phyloP scores from a whole-genome alignment of 2,113 vertebrate genomes.

The Microtus pennsylvanicus region DNA sequence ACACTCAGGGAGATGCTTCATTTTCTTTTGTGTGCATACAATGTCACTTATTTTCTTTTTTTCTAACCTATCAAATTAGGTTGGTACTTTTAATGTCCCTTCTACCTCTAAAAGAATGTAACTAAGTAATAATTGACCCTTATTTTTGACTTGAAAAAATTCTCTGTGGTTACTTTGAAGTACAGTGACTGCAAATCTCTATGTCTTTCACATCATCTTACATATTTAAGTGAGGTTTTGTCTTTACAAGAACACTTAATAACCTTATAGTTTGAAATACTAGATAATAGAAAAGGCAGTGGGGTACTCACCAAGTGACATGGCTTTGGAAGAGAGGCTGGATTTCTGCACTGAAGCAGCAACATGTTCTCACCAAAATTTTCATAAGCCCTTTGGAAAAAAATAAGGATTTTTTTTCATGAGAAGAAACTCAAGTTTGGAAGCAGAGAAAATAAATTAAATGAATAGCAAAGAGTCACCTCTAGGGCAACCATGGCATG shows the following conservation, averaged over 20 bases:
- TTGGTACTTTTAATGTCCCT: conserved; percentile 9
- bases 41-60: conserved; percentile 48
- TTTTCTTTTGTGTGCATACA: conserved; percentile 52
- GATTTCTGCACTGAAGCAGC: conserved; percentile 67
- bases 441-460: conserved; percentile 45
- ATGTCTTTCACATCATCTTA: background rate
- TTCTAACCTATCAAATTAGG: conserved; percentile 29
- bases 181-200: background rate
- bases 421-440: conserved; percentile 42
- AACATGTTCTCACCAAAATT: conserved; percentile 77
- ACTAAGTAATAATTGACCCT: background rate
- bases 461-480: conserved; percentile 20
- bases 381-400: conserved; percentile 80
- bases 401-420: conserved; percentile 44
- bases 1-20: background rate
- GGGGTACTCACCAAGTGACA: conserved; percentile 75
- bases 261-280: background rate
- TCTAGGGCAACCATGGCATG: background rate
- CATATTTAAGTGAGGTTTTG: background rate
- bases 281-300: background rate
- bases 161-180: background rate
- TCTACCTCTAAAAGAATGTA: background rate
- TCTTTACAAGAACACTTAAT: background rate
- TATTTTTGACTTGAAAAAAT: conserved; percentile 35
- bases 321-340: conserved; percentile 58